phyloP scores from a whole-genome alignment of 2,888 invertebrate species.

The Tridacna gigas region DNA sequence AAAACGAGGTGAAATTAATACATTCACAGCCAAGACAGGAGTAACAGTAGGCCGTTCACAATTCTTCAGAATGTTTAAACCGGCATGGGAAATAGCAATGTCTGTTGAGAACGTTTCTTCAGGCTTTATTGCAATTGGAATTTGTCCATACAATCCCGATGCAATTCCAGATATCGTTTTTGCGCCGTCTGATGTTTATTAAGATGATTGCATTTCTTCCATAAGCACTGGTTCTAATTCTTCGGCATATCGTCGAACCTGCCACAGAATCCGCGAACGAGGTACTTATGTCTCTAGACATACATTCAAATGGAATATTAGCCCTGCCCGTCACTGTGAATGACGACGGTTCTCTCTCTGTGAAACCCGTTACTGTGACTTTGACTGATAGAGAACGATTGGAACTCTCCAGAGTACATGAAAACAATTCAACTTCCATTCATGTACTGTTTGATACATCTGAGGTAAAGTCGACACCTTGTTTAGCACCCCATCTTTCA shows the following conservation, averaged over 20 bases:
- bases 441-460: no score
- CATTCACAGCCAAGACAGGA: constrained; percentile 34
- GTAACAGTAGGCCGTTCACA: constrained; percentile 31
- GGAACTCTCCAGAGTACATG: no score
- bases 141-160: constrained; percentile 46
- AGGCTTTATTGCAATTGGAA: constrained; percentile 50
- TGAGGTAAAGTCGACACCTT: no score
- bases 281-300: no score
- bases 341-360: constrained; percentile 1
- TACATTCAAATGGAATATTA: no score
- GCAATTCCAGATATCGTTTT: constrained; percentile 39
- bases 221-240: no score
- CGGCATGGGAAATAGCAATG: constrained; percentile 37
- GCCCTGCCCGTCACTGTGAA: constrained; percentile 11
- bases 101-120: constrained; percentile 23
- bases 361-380: background rate
- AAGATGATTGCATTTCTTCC: background rate
- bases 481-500: no score
- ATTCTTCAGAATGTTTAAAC: constrained; percentile 22
- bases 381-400: background rate
- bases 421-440: no score
- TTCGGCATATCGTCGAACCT: no score
- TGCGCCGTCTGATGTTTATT: constrained; percentile 26
- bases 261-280: no score
- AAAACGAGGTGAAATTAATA: constrained; percentile 16